phyloP scores from a whole-genome alignment of 2,888 invertebrate genomes.

The Amphipoea lucens region DNA sequence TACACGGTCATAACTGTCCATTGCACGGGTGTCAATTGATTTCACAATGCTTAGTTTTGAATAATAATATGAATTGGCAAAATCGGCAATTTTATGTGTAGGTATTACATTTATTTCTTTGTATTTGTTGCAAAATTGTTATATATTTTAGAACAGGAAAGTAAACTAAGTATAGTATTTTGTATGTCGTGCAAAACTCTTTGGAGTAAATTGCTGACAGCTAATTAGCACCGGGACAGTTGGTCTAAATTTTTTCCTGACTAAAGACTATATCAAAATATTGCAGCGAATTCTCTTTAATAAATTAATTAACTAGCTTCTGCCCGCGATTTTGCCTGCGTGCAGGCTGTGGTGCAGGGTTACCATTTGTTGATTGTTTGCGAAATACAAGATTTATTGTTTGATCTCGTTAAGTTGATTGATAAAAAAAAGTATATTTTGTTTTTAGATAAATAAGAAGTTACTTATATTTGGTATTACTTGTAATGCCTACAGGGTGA shows the following conservation, averaged over 20 bases:
- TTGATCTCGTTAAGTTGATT: no score
- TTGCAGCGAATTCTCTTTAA: neutral
- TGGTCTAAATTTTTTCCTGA: neutral
- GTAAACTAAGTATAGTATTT: neutral
- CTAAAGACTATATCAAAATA: neutral
- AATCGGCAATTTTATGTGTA: neutral
- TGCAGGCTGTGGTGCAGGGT: no score
- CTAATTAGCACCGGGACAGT: slow-evolving; percentile 8
- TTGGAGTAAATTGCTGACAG: neutral
- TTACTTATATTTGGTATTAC: no score
- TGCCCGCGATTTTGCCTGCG: no score
- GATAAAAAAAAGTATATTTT: no score
- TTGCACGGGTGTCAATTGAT: slow-evolving; percentile 27
- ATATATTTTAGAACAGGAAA: neutral
- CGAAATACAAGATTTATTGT: no score
- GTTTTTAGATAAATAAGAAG: no score
- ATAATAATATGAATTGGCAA: slow-evolving; percentile 31
- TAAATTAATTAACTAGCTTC: neutral
- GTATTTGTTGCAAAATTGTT: slow-evolving; percentile 32
- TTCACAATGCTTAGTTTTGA: slow-evolving; percentile 26
- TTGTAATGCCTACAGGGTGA: no score
- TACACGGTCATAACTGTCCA: neutral
- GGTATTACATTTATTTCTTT: neutral
- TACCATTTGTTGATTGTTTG: no score
- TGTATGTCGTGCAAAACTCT: neutral